A percentile compares a stretch with the other conserved stretches of the same genome.
phyloP scores from a whole-genome alignment of 2,113 vertebrate genomes.

The Sebastes fasciatus region DNA sequence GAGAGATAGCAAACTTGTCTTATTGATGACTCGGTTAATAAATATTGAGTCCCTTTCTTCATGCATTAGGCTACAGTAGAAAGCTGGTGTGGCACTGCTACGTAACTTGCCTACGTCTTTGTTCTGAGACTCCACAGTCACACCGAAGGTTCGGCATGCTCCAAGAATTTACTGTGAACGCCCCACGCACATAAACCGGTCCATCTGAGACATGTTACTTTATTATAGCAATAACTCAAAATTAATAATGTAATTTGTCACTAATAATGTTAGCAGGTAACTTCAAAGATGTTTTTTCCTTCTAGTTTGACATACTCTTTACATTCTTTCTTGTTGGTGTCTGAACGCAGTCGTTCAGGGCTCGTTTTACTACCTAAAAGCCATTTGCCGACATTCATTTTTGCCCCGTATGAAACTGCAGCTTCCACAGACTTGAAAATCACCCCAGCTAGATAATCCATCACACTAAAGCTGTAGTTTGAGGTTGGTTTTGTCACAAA shows the following conservation, averaged over 20 bases:
- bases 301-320: background rate
- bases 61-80: conserved; percentile 40
- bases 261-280: conserved; percentile 1
- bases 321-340: conserved; percentile 13
- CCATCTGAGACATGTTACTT: background rate
- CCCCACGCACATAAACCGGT: background rate
- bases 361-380: conserved; percentile 36
- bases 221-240: conserved; percentile 14
- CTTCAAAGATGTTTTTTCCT: conserved; percentile 4
- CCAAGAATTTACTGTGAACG: conserved; percentile 19
- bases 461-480: conserved; percentile 43
- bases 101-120: conserved; percentile 39
- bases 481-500: conserved; percentile 41
- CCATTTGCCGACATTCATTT: conserved; percentile 42
- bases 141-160: conserved; percentile 25
- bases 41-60: conserved; percentile 65
- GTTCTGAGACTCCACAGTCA: conserved; percentile 40
- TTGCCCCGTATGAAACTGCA: conserved; percentile 20
- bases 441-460: conserved; percentile 29
- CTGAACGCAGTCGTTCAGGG: background rate
- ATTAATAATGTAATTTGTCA: conserved; percentile 2
- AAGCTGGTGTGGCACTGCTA: conserved; percentile 41
- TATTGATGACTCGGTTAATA: conserved; percentile 70
- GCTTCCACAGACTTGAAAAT: conserved; percentile 37
- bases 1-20: conserved; percentile 50